Evolutionary conservation across 1,140 invertebrate genomes (phyloP).

Genomic region (Cotesia typhae): DNA sequence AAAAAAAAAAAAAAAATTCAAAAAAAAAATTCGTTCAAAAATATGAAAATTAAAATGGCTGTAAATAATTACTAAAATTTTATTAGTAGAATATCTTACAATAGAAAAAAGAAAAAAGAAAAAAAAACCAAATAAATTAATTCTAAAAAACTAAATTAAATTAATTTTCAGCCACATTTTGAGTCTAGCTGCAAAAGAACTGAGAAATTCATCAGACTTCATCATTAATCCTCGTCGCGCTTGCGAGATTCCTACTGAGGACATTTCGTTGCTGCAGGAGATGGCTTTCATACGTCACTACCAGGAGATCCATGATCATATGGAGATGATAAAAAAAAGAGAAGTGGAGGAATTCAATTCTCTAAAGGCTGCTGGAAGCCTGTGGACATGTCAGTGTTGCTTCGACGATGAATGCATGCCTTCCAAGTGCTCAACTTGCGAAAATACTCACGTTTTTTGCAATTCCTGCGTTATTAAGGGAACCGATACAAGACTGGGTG

Average conservation of each 20-base stretch:
- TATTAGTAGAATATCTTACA: too few relatives aligned
- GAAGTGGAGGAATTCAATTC: conserved; percentile 53
- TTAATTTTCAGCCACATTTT: conserved; percentile 40
- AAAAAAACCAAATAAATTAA: too few relatives aligned
- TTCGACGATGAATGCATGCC: conserved; percentile 70
- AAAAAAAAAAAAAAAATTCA: too few relatives aligned
- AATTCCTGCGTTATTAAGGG: conserved; percentile 67
- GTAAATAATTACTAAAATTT: too few relatives aligned
- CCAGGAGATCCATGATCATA: conserved; percentile 58
- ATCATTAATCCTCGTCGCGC: conserved; percentile 37
- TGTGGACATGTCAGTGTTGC: conserved; percentile 68
- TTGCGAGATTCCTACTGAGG: conserved; percentile 42
- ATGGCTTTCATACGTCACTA: conserved; percentile 66
- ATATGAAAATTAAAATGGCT: too few relatives aligned
- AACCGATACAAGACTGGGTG: conserved; percentile 66
- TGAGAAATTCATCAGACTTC: conserved; percentile 44
- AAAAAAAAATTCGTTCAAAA: too few relatives aligned
- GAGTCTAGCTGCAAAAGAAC: conserved; percentile 45
- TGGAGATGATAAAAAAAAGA: conserved; percentile 48
- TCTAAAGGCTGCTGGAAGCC: conserved; percentile 47
- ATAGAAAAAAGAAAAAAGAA: too few relatives aligned
- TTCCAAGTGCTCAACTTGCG: conserved; percentile 68
- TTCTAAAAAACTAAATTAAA: too few relatives aligned
- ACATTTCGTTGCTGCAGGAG: conserved; percentile 64
- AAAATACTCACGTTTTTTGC: conserved; percentile 71